These are phyloP conservation scores for Anguilla anguilla DNA, from an alignment of 2,797 vertebrate genomes.

Conservation along the genomic window DNA sequence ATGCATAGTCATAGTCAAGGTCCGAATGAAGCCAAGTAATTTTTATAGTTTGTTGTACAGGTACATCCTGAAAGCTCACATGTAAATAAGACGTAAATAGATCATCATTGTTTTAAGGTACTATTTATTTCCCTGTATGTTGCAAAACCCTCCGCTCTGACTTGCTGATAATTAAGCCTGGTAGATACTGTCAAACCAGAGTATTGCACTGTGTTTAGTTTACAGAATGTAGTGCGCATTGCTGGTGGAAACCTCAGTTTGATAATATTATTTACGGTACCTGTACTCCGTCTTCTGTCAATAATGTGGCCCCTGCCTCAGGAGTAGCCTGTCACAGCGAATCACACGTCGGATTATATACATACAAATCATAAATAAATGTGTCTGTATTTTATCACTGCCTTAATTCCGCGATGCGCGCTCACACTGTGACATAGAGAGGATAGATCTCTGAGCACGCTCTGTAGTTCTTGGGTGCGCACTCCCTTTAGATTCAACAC, in stretches of 20 bases:
- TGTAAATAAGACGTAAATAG: constrained; percentile 20
- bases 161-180: neutral
- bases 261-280: neutral
- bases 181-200: neutral
- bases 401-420: neutral
- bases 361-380: neutral
- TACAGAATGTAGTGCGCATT: neutral
- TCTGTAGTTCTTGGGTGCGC: neutral
- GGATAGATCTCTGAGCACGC: neutral
- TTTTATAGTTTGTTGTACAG: neutral
- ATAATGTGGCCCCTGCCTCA: neutral
- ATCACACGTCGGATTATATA: neutral
- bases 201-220: constrained; percentile 13
- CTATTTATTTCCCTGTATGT: constrained; percentile 19
- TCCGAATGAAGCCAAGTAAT: constrained; percentile 13
- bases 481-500: neutral
- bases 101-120: constrained; percentile 10
- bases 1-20: constrained; percentile 8
- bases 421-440: neutral
- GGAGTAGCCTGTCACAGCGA: neutral
- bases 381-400: neutral
- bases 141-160: neutral
- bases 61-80: neutral
- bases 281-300: constrained; percentile 4
- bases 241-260: neutral